Conservation (phyloP, 30 jellyfish, hydroid and myxozoan genomes). For the Hydractinia echinata region DNA sequence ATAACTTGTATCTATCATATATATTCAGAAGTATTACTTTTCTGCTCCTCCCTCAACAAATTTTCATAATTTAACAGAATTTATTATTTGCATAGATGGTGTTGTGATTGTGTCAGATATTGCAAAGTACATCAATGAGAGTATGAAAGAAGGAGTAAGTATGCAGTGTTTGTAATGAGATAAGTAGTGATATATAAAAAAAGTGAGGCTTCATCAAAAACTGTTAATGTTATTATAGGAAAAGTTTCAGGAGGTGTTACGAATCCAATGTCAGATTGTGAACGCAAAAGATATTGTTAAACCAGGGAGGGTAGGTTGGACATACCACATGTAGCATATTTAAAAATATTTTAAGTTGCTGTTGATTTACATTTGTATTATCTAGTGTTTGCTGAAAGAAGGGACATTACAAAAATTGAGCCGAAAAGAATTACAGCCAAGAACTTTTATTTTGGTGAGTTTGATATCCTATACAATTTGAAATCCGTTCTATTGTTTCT, state of each 20-base stretch:
- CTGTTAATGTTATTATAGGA: slow-evolving; percentile 45
- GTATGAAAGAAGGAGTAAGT: slow-evolving; percentile 98
- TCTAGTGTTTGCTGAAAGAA: slow-evolving; percentile 78
- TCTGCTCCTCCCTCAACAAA: no score
- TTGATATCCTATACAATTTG: no score
- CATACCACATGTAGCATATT: neutral
- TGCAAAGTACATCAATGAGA: slow-evolving; percentile 85
- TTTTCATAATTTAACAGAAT: no score
- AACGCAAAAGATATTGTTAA: slow-evolving; percentile 80
- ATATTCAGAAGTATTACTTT: no score
- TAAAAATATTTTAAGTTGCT: neutral
- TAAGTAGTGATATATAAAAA: neutral
- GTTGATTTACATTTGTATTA: slow-evolving; percentile 6
- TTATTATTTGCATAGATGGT: slow-evolving; percentile 49
- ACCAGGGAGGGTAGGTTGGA: slow-evolving; percentile 86
- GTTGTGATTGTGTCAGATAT: slow-evolving; percentile 78
- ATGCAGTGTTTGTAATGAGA: neutral
- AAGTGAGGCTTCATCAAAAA: neutral
- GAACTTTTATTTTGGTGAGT: slow-evolving; percentile 82
- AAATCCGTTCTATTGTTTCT: no score
- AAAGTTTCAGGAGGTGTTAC: slow-evolving; percentile 82
- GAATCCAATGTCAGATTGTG: slow-evolving; percentile 80
- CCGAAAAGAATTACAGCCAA: slow-evolving; percentile 83
- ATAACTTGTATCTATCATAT: no score
- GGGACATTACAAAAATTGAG: slow-evolving; percentile 79